Base-by-base conservation (phyloP, 2,113 vertebrate genomes). In the Periophthalmus modestus region DNA sequence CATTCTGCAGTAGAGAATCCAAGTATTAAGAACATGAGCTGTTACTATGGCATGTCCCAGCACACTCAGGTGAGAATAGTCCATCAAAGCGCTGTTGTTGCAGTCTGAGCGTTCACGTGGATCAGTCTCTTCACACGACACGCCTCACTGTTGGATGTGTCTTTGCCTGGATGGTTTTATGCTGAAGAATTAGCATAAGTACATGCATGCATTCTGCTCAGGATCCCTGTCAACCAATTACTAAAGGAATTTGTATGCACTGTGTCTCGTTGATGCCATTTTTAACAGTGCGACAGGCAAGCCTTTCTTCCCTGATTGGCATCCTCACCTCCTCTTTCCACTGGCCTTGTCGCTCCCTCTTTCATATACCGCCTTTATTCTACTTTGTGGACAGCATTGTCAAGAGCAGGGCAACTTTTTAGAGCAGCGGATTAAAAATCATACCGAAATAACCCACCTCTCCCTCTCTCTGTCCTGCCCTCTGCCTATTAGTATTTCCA, bases 211-310 rank as follows among this genome's bases (percentile, higher is more conserved):
- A 79, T 82, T 86, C 85, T 52, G 36, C 75, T 85, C 69, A 69
- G 81, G 63, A 88, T 84, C n/a, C 68, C 80, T 65, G 57, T 89
- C 71, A 79, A 81, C 82, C 82, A 87, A 86, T 90, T 87, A 89
- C 59, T 71, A 63, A 79, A 72, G 33, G 24, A 81, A 87, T 89
- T 72, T 88, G 84, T 72, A 89, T 87, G 75, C 84, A 28, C 39
- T 74, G 50, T 28, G 1, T 79, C 69, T 78, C 62, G 47, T 24
- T 3, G 5, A 36, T 69, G 74, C 72, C 72, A 81, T 82, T 82
- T 77, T 66, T 75, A 80, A 72, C 70, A 73, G 78, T 24, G 2
- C 16, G 71, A 84, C 78, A 84, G 47, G 21, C 67, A 57, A 54
- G 57, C 86, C 80, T 81, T 87, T 54, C 73, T 74, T 34, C 55